phyloP scores from a whole-genome alignment of 1,140 invertebrate genomes.

The Drosophila pectinifera region DNA sequence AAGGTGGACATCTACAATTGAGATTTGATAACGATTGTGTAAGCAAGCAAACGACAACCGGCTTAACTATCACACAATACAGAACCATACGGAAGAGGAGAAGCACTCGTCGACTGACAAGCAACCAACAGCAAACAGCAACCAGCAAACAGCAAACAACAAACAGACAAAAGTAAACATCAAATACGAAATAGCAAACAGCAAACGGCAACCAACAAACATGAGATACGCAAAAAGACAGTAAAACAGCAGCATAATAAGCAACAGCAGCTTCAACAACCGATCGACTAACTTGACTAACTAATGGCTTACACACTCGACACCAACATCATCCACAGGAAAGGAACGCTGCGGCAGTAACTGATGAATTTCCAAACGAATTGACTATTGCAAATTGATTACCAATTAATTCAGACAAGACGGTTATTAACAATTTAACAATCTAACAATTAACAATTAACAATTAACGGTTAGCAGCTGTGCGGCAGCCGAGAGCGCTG shows the following conservation, averaged over 20 bases:
- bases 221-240: conserved; percentile 4
- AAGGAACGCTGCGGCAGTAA: conserved; percentile 21
- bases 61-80: conserved; percentile 51
- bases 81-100: conserved; percentile 15
- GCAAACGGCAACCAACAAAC: not conserved
- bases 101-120: conserved; percentile 7
- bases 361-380: conserved; percentile 29
- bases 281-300: conserved; percentile 13
- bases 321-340: conserved; percentile 1
- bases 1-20: conserved; percentile 84
- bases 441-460: not conserved
- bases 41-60: conserved; percentile 62
- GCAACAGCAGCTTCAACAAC: conserved; percentile 15
- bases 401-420: conserved; percentile 13
- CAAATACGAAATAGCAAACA: not conserved
- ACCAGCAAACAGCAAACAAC: not conserved
- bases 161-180: not conserved
- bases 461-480: conserved; percentile 10
- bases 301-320: conserved; percentile 28
- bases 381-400: conserved; percentile 28
- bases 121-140: conserved; percentile 11
- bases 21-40: conserved; percentile 84
- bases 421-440: too few relatives aligned
- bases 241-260: conserved; percentile 1
- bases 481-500: not conserved